Conservation (phyloP, 2,888 invertebrate species). For the Nomada fucata region DNA sequence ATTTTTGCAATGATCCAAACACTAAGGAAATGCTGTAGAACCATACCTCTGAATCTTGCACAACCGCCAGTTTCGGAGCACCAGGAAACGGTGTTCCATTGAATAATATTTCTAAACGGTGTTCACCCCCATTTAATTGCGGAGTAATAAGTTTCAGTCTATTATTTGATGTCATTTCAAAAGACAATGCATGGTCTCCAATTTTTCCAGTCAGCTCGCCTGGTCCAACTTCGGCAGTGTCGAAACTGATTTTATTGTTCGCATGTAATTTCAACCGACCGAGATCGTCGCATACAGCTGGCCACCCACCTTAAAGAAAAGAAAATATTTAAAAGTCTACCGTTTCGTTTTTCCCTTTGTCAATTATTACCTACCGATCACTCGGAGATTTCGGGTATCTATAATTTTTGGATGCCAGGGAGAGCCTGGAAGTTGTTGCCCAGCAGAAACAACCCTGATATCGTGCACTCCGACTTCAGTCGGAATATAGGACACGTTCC, state of each 20-base stretch:
- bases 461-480: conserved; percentile 96
- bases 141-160: conserved; percentile 79
- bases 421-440: conserved; percentile 89
- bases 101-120: conserved; percentile 86
- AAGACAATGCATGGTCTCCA: conserved; percentile 82
- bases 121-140: conserved; percentile 81
- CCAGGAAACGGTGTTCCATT: conserved; percentile 85
- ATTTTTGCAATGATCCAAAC: neutral
- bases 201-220: conserved; percentile 90
- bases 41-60: conserved; percentile 78
- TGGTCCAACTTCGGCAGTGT: conserved; percentile 95
- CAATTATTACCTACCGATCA: conserved; percentile 83
- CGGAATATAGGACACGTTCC: conserved; percentile 95
- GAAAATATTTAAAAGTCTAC: neutral
- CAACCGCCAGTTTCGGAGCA: conserved; percentile 81
- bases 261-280: conserved; percentile 88
- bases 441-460: conserved; percentile 90
- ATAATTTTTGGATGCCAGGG: conserved; percentile 92
- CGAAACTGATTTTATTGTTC: conserved; percentile 93
- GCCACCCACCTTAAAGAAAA: conserved; percentile 91
- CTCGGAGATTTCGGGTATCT: conserved; percentile 86
- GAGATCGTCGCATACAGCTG: conserved; percentile 90
- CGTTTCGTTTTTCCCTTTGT: neutral
- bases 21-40: neutral
- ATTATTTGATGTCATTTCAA: conserved; percentile 82